Percentiles rank a stretch among this genome's conserved stretches.
Conservation (phyloP, 2,888 invertebrate genomes). For the Azorinus chamasolen region DNA sequence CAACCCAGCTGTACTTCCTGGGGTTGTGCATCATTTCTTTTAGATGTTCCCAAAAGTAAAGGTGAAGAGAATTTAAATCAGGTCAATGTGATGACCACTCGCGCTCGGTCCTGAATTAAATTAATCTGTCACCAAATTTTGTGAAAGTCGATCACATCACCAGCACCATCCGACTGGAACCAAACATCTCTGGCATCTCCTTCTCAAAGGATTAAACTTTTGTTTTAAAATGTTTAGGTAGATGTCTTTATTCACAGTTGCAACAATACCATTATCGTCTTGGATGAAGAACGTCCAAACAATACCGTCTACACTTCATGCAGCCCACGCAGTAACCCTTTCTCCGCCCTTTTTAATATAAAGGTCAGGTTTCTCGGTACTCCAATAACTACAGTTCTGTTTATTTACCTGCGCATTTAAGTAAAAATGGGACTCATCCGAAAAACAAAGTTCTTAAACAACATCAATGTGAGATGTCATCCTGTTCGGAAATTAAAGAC, state of each 20-base stretch:
- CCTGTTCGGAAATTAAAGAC: slow-evolving; percentile 17
- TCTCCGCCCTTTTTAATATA: slow-evolving; percentile 15
- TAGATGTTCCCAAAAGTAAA: slow-evolving; percentile 29
- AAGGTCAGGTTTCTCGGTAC: slow-evolving; percentile 32
- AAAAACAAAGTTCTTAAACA: slow-evolving; percentile 18
- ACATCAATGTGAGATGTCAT: slow-evolving; percentile 3
- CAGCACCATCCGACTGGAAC: slow-evolving; percentile 44
- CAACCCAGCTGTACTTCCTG: no score
- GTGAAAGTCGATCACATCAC: not conserved
- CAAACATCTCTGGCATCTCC: slow-evolving; percentile 4
- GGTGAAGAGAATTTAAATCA: slow-evolving; percentile 31
- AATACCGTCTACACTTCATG: slow-evolving; percentile 15
- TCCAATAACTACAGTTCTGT: slow-evolving; percentile 23
- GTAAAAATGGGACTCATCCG: slow-evolving; percentile 21
- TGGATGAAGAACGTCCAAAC: slow-evolving; percentile 39
- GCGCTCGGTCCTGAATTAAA: slow-evolving; percentile 8
- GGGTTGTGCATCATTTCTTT: no score
- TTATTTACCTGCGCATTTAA: slow-evolving; percentile 26
- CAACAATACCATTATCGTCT: slow-evolving; percentile 11
- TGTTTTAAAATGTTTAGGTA: slow-evolving; percentile 23
- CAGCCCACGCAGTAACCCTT: slow-evolving; percentile 30
- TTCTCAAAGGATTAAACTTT: slow-evolving; percentile 9
- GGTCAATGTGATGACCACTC: slow-evolving; percentile 38
- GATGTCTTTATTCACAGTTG: slow-evolving; percentile 19
- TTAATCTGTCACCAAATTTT: slow-evolving; percentile 15